Evolutionary conservation across 2,888 invertebrate genomes (phyloP), one percentile per base, ranked within the genome.

Genomic region (Cyclophora punctaria): DNA sequence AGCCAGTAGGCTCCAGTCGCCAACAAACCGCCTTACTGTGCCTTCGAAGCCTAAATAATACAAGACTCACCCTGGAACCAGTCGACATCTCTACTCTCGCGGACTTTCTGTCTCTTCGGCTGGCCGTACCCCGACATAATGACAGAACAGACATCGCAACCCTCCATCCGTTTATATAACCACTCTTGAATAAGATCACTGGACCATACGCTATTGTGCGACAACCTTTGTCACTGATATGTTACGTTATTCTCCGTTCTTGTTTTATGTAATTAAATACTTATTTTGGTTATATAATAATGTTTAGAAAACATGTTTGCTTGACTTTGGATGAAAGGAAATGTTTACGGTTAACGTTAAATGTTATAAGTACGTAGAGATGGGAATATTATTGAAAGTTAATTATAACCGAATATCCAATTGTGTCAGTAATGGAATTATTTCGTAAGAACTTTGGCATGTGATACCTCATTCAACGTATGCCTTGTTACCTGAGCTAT

Each of bases 51-150:
- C 20, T 2, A 20, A 20, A 20, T 20, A 20, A 20, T 20, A 37
- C 4, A 37, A 47, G 3, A 53, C 58, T 48, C 57, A 85, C 87
- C 84, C 69, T 85, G 85, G 60, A 86, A 87, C 57, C 78, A 85
- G 52, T 87, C 86, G 34, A 73, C 68, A 53, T 67, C 56, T 48
- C 76, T 71, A 0, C 62, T 62, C 33, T 87, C 86, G 40, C 76
- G 62, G n/a, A 80, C 73, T 59, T 85, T 87, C 64, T 80, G 85
- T 56, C 85, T 66, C 60, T 87, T 87, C 2, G 67, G 67, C 57
- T 83, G 84, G 45, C 68, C 71, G 62, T 82, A 79, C 1, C 73
- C 58, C 45, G 84, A 65, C 83, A 83, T 82, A 50, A 55, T 53
- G 43, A 55, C 54, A 61, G 53, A 58, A 55, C 59, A 45, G 55